Percentiles rank a stretch among this genome's conserved stretches.
These are phyloP conservation scores for Drosophila oshimai DNA, from an alignment of 1,140 invertebrate genomes.

Conservation along the genomic window DNA sequence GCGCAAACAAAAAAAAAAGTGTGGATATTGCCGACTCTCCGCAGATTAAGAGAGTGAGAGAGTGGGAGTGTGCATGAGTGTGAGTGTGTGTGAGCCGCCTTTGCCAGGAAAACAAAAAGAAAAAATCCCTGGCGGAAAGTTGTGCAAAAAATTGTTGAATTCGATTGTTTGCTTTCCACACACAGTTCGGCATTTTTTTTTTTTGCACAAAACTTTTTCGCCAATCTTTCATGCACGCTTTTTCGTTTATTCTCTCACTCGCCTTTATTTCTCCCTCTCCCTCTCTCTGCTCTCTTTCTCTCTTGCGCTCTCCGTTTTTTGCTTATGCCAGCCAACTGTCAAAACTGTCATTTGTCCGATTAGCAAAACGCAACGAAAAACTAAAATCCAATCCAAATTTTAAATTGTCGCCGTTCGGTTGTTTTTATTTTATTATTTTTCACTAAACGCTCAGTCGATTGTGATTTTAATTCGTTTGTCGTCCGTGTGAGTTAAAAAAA, in stretches of 20 bases:
- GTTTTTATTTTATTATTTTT: constrained; percentile 7
- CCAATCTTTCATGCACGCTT: constrained; percentile 71
- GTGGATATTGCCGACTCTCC: constrained; percentile 40
- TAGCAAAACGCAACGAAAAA: constrained; percentile 57
- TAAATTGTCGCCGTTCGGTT: constrained; percentile 12
- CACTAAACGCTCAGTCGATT: not conserved
- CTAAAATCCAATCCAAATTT: constrained; percentile 28
- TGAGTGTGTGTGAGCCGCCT: constrained; percentile 32
- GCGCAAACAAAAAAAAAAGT: constrained; percentile 16
- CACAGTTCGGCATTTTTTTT: constrained; percentile 7
- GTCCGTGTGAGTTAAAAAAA: constrained; percentile 18
- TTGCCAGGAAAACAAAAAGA: constrained; percentile 20
- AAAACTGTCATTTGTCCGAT: constrained; percentile 63
- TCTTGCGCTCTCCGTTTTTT: constrained; percentile 18
- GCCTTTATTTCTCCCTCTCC: constrained; percentile 5
- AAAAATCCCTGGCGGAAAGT: constrained; percentile 27
- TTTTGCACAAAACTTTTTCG: constrained; percentile 50
- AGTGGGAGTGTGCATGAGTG: not conserved
- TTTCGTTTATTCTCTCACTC: constrained; percentile 60
- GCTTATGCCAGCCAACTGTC: constrained; percentile 60
- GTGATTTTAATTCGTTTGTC: not conserved
- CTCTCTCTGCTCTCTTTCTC: constrained; percentile 15
- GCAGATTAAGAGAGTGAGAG: constrained; percentile 2
- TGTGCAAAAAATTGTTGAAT: constrained; percentile 35
- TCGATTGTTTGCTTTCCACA: constrained; percentile 28